Conservation (phyloP, 2,888 invertebrate genomes). For the Amphimallon solstitiale region DNA sequence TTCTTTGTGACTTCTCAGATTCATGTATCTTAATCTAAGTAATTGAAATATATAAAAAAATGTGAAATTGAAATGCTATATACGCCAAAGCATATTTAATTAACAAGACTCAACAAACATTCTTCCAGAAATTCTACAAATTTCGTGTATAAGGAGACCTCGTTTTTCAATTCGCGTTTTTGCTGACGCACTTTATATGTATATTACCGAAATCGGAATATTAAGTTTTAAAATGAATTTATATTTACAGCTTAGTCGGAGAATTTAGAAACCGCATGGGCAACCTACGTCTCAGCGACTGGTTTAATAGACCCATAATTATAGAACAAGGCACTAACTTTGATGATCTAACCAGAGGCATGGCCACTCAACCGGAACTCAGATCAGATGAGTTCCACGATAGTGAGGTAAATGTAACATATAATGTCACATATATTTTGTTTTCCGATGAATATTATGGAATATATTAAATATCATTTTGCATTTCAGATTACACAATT, state of each 20-base stretch:
- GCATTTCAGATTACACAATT: constrained; percentile 71
- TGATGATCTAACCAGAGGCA: constrained; percentile 78
- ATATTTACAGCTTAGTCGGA: constrained; percentile 66
- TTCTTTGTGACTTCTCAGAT: too few relatives aligned
- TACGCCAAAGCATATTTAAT: too few relatives aligned
- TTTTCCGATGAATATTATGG: neutral
- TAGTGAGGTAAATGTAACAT: constrained; percentile 69
- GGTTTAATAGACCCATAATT: constrained; percentile 74
- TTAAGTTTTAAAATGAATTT: too few relatives aligned
- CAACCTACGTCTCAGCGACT: constrained; percentile 75
- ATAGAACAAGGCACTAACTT: constrained; percentile 74
- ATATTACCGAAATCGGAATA: too few relatives aligned
- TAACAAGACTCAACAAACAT: too few relatives aligned
- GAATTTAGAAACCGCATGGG: constrained; percentile 68
- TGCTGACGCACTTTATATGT: too few relatives aligned
- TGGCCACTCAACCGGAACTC: constrained; percentile 80
- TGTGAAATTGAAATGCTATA: too few relatives aligned
- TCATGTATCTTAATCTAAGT: too few relatives aligned
- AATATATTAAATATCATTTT: neutral
- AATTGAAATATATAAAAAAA: too few relatives aligned
- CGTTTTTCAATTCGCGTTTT: too few relatives aligned
- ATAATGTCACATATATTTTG: neutral
- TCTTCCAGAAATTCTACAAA: too few relatives aligned
- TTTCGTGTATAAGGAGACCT: too few relatives aligned
- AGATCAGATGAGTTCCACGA: constrained; percentile 82